Conservation (phyloP, 2,797 vertebrate species). For the Eleutherodactylus coqui region DNA sequence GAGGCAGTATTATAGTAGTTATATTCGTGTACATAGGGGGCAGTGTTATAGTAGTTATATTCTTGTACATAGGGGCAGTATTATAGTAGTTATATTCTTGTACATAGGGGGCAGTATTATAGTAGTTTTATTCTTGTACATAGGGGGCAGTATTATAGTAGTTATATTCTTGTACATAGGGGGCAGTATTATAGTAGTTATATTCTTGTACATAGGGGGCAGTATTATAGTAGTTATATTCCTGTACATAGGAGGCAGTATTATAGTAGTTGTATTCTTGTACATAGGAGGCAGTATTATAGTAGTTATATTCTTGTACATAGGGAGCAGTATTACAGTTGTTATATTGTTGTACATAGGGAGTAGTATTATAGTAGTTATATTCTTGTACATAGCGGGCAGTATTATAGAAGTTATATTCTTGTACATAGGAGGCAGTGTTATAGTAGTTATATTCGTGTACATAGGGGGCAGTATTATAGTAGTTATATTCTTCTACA, state of each 20-base stretch:
- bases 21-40: neutral
- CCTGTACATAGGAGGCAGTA: neutral
- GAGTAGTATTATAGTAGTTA: neutral
- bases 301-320: conserved; percentile 10
- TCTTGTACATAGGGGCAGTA: neutral
- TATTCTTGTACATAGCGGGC: neutral
- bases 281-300: conserved; percentile 4
- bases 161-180: conserved; percentile 4
- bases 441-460: too few species aligned
- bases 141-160: conserved; percentile 10
- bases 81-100: too few species aligned
- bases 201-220: neutral
- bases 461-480: too few species aligned
- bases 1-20: conserved; percentile 6
- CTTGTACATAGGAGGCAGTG: neutral
- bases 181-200: conserved; percentile 6
- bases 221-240: conserved; percentile 17
- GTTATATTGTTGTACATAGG: too few species aligned
- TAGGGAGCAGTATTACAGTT: neutral
- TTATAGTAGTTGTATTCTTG: neutral
- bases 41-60: conserved; percentile 7
- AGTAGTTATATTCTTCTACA: too few species aligned
- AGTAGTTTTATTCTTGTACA: neutral
- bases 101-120: neutral
- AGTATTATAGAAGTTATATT: too few species aligned